A percentile compares a stretch with the other conserved stretches of the same genome.
phyloP scores from a whole-genome alignment of 2,888 invertebrate genomes.

The Hipparchia semele region DNA sequence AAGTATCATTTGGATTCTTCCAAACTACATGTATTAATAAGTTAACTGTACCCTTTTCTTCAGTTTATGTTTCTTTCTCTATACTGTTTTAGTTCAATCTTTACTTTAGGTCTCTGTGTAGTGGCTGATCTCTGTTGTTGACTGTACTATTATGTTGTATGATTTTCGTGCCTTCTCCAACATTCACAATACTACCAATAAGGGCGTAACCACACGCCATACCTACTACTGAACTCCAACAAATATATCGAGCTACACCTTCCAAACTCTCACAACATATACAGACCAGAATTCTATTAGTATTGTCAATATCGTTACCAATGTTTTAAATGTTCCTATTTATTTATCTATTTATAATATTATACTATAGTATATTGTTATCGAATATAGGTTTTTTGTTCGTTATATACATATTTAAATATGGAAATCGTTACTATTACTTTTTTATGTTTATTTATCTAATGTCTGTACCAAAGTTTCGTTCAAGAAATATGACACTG shows the following conservation, averaged over 20 bases:
- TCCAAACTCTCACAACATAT: conserved; percentile 78
- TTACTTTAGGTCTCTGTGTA: conserved; percentile 79
- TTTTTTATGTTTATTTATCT: conserved; percentile 29
- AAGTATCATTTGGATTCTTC: conserved; percentile 35
- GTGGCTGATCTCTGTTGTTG: conserved; percentile 84
- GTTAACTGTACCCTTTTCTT: conserved; percentile 46
- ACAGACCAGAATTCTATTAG: conserved; percentile 57
- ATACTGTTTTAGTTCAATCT: conserved; percentile 74
- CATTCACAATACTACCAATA: conserved; percentile 81
- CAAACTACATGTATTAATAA: conserved; percentile 53
- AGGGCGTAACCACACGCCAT: conserved; percentile 78
- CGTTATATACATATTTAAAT: conserved; percentile 29
- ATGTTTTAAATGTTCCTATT: conserved; percentile 41
- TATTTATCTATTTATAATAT: conserved; percentile 37
- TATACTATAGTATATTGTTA: conserved; percentile 42
- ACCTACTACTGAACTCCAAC: conserved; percentile 79
- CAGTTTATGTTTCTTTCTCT: conserved; percentile 52
- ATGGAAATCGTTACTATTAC: conserved; percentile 38
- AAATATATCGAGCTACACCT: conserved; percentile 81
- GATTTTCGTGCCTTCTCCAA: conserved; percentile 81
- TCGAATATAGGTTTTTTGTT: conserved; percentile 29
- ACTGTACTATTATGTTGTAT: conserved; percentile 82
- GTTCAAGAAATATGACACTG: conserved; percentile 55
- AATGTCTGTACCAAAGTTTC: conserved; percentile 53
- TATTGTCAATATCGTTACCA: conserved; percentile 44